phyloP scores from a whole-genome alignment of 2,888 invertebrate species.

The Agonopterix subpropinquella region DNA sequence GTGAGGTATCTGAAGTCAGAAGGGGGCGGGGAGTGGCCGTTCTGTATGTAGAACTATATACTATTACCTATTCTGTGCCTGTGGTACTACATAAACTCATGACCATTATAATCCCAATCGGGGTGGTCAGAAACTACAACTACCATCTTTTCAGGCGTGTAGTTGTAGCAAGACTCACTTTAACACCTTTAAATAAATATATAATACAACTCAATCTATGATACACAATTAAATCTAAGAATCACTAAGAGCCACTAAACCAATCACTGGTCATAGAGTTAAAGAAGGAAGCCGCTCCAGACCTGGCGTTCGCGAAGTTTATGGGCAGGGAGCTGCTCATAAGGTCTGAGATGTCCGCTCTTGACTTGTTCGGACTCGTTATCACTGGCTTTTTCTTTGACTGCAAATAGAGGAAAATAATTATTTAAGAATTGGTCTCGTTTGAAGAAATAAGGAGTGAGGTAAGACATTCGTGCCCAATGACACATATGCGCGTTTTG shows the following conservation, averaged over 20 bases:
- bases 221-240: not conserved
- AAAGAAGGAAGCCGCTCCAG: constrained; percentile 87
- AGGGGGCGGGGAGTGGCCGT: too few relatives aligned
- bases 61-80: too few relatives aligned
- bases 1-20: too few relatives aligned
- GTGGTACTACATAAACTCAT: too few relatives aligned
- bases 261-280: constrained; percentile 89
- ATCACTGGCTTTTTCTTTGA: constrained; percentile 58
- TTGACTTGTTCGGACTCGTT: constrained; percentile 48
- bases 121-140: too few relatives aligned
- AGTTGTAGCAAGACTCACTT: not conserved
- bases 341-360: constrained; percentile 51
- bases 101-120: not conserved
- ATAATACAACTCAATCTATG: not conserved
- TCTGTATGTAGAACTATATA: too few relatives aligned
- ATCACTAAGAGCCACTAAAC: constrained; percentile 74
- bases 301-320: constrained; percentile 77
- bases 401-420: not conserved
- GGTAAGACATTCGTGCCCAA: too few relatives aligned
- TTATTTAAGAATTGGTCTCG: too few relatives aligned
- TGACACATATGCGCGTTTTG: too few relatives aligned
- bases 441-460: too few relatives aligned
- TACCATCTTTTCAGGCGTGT: too few relatives aligned
- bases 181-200: not conserved
- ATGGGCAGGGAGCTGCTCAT: constrained; percentile 59